Percentiles rank a stretch among this genome's conserved stretches.
These are phyloP conservation scores for Psix sp. DNA, from an alignment of 1,140 invertebrate species.

Conservation along the genomic window DNA sequence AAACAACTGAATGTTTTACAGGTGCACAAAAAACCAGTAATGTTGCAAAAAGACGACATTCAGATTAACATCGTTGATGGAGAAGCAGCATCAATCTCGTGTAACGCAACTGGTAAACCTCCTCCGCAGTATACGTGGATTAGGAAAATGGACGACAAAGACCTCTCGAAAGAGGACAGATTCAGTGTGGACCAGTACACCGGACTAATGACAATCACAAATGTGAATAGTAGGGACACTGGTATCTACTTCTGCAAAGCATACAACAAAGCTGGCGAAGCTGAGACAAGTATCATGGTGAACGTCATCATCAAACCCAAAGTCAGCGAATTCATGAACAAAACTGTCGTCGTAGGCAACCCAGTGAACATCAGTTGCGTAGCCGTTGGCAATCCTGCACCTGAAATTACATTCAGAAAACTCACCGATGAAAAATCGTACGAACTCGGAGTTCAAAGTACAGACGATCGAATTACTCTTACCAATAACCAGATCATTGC, in stretches of 20 bases:
- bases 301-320: constrained; percentile 87
- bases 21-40: constrained; percentile 85
- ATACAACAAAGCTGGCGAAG: constrained; percentile 86
- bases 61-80: constrained; percentile 83
- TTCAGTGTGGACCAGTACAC: constrained; percentile 85
- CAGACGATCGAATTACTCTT: constrained; percentile 81
- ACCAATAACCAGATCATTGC: constrained; percentile 77
- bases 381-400: constrained; percentile 86
- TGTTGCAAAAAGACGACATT: background rate
- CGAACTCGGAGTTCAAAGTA: constrained; percentile 78
- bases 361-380: constrained; percentile 85
- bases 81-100: constrained; percentile 84
- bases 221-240: constrained; percentile 86
- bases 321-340: constrained; percentile 87
- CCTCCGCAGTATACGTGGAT: constrained; percentile 89
- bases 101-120: constrained; percentile 89
- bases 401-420: constrained; percentile 85
- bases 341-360: constrained; percentile 81
- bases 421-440: constrained; percentile 79
- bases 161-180: constrained; percentile 83
- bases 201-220: constrained; percentile 84
- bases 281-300: constrained; percentile 80
- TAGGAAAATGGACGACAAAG: constrained; percentile 80
- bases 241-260: constrained; percentile 90
- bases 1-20: no score